Percentiles rank a stretch among this genome's conserved stretches.
These are phyloP conservation scores for Syndactyla subalaris DNA, from an alignment of 2,797 vertebrate species.

Conservation along the genomic window DNA sequence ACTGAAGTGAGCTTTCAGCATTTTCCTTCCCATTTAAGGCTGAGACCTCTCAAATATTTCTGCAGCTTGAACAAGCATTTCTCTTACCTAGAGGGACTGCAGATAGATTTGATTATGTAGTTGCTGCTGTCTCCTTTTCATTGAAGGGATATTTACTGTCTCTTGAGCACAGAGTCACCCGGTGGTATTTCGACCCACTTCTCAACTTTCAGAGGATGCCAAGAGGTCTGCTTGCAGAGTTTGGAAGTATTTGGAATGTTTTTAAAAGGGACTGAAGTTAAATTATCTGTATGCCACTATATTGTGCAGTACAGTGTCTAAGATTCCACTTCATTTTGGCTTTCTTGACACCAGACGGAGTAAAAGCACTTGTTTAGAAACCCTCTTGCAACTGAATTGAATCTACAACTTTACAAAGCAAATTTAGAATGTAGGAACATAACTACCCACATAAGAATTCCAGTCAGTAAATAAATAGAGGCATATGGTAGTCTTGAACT, in stretches of 20 bases:
- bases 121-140: neutral
- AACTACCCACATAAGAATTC: neutral
- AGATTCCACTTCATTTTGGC: neutral
- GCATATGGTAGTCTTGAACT: neutral
- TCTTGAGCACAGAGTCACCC: neutral
- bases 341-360: neutral
- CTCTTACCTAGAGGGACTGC: neutral
- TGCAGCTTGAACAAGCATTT: neutral
- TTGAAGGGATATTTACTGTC: neutral
- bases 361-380: neutral
- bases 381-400: neutral
- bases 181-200: neutral
- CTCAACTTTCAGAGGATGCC: neutral
- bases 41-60: neutral
- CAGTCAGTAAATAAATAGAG: neutral
- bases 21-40: neutral
- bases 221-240: neutral
- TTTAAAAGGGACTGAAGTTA: neutral
- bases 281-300: neutral
- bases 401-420: neutral
- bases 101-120: neutral
- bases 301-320: neutral
- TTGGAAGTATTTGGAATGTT: neutral
- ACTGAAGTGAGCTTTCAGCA: neutral
- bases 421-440: neutral